Evolutionary conservation across 1,140 invertebrate genomes (phyloP).

Genomic region (Sarcophaga bullata): DNA sequence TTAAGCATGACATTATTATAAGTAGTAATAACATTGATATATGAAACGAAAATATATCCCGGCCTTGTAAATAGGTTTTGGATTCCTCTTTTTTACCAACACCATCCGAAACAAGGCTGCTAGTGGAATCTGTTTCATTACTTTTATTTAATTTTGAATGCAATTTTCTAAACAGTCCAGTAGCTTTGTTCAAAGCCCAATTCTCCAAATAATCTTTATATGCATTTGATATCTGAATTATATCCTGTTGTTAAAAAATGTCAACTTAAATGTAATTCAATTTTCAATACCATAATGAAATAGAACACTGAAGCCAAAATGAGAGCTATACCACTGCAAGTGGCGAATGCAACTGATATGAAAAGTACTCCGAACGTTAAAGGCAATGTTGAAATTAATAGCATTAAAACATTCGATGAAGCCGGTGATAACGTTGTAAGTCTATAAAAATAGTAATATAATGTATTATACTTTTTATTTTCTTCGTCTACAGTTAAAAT

Average conservation of each 20-base stretch:
- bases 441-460: background rate
- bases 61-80: constrained; percentile 22
- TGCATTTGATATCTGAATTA: constrained; percentile 71
- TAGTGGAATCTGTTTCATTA: background rate
- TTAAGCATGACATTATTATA: constrained; percentile 68
- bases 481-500: constrained; percentile 9
- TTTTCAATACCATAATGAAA: constrained; percentile 68
- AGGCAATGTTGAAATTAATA: constrained; percentile 56
- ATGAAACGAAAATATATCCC: constrained; percentile 69
- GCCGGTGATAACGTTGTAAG: constrained; percentile 57
- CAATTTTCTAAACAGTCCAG: constrained; percentile 13
- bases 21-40: constrained; percentile 72
- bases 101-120: background rate
- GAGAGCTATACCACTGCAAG: constrained; percentile 67
- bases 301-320: constrained; percentile 69
- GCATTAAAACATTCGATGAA: constrained; percentile 46
- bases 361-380: constrained; percentile 61
- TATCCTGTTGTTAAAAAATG: background rate
- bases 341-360: constrained; percentile 55
- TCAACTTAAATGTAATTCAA: background rate
- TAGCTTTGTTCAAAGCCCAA: constrained; percentile 68
- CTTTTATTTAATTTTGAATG: background rate
- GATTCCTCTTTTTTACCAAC: constrained; percentile 18
- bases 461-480: constrained; percentile 45
- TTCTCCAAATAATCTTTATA: constrained; percentile 80